Conservation (phyloP, 2,888 invertebrate genomes). For the Megamerina dolium region DNA sequence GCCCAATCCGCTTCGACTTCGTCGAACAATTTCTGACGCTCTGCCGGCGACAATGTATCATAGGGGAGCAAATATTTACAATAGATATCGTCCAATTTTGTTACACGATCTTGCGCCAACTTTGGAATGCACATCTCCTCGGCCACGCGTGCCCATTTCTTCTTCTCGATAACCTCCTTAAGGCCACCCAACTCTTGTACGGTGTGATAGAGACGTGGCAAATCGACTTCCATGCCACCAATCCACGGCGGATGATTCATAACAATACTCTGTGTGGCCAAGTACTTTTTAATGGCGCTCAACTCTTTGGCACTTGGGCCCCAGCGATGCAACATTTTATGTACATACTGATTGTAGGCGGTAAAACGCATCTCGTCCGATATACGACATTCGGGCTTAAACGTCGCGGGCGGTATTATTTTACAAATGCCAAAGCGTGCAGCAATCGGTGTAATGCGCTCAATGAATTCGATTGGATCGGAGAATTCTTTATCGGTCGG, state of each 20-base stretch:
- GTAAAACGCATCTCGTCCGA: constrained; percentile 81
- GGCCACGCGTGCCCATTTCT: constrained; percentile 82
- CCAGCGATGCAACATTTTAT: constrained; percentile 82
- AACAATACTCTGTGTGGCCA: constrained; percentile 69
- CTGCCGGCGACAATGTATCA: constrained; percentile 73
- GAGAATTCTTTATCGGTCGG: constrained; percentile 79
- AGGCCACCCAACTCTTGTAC: constrained; percentile 82
- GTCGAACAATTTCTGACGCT: constrained; percentile 65
- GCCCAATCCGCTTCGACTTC: constrained; percentile 73
- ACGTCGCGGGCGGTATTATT: constrained; percentile 75
- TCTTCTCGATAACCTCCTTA: constrained; percentile 78
- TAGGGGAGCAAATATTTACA: constrained; percentile 87
- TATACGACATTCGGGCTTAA: constrained; percentile 75
- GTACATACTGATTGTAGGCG: constrained; percentile 83
- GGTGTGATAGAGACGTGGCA: constrained; percentile 76
- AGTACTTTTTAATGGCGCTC: constrained; percentile 75
- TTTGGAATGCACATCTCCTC: constrained; percentile 82
- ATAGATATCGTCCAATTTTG: constrained; percentile 82
- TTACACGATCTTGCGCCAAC: constrained; percentile 70
- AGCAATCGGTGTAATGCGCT: constrained; percentile 68
- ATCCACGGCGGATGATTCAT: constrained; percentile 74
- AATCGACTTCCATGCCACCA: constrained; percentile 85
- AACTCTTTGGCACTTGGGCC: constrained; percentile 80
- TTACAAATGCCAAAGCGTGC: constrained; percentile 80
- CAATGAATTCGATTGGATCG: constrained; percentile 81